Evolutionary conservation across 2,113 vertebrate species (phyloP).

Genomic region (Trachemys scripta): DNA sequence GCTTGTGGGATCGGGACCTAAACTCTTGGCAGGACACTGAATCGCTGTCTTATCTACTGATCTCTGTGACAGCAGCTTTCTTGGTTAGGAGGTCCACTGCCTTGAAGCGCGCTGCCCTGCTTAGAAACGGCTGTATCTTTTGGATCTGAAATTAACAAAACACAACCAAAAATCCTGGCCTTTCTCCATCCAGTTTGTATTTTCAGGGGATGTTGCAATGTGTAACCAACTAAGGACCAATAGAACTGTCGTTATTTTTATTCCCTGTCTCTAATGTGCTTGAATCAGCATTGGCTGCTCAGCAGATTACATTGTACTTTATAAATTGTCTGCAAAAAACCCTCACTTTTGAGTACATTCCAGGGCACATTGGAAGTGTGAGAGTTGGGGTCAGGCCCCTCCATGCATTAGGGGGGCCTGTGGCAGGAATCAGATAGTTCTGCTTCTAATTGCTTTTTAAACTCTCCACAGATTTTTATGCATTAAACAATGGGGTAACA

Average conservation of each 20-base stretch:
- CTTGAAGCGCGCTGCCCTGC: neutral
- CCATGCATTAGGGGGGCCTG: slow-evolving; percentile 51
- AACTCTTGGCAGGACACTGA: slow-evolving; percentile 24
- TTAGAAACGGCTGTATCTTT: neutral
- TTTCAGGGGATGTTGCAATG: neutral
- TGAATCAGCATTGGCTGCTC: neutral
- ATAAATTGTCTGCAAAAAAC: neutral
- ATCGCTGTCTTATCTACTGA: neutral
- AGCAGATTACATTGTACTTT: neutral
- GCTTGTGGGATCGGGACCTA: neutral
- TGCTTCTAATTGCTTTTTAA: slow-evolving; percentile 23
- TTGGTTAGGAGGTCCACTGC: neutral
- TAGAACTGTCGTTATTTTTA: neutral
- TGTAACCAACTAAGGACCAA: neutral
- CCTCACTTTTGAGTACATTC: slow-evolving; percentile 33
- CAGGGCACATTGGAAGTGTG: neutral
- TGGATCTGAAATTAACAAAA: neutral
- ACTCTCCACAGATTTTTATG: neutral
- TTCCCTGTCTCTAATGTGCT: neutral
- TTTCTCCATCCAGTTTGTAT: neutral
- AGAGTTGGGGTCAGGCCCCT: neutral
- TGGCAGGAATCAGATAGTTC: slow-evolving; percentile 54
- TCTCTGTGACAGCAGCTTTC: slow-evolving; percentile 41
- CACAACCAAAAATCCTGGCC: neutral
- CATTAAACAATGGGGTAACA: neutral